Base-by-base conservation (phyloP, 2,797 vertebrate species). In the Acestrorhynchus altus region DNA sequence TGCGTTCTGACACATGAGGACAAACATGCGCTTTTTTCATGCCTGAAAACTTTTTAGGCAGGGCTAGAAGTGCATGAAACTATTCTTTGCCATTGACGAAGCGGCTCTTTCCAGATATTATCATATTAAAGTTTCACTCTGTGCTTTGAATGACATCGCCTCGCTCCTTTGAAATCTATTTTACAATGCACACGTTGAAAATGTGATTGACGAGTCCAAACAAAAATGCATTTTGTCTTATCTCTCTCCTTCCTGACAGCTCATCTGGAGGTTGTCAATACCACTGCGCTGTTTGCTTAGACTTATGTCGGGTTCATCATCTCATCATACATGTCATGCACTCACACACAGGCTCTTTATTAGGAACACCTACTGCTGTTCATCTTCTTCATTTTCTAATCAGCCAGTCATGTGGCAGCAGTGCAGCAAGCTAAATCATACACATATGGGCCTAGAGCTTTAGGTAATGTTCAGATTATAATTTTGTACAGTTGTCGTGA, bases 1-100 rank as follows among this genome's bases (percentile, higher is more conserved):
- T 81, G 81, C 77, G 85, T 84, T 84, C 85, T 87, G 89, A 91
- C 87, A 87, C 83, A 78, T 74, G 85, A 86, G 88, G 88, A 92
- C 90, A 86, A 90, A 89, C 86, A 83, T 74, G 56, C 67, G 12
- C 75, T 72, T 85, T 78, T 78, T 80, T 76, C 18, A 74, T 75
- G 74, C 80, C 80, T 52, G 51, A 81, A 78, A 88, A 88, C 69
- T 86, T 87, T 88, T 80, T 79, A 80, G 82, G 60, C 44, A 28
- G 61, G 76, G 76, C 61, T 72, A 70, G 73, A 72, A 67, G 54
- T 80, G 26, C 24, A 51, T 70, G 18, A 72, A 72, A 69, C 51
- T 13, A 20, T n/a, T 57, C 35, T 72, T 26, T 60, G 52, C 13
- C 22, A 22, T 54, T 63, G 76, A 72, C 44, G 12, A 22, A 70